Conservation (phyloP, 2,888 invertebrate genomes). For the Tenthredo notha region DNA sequence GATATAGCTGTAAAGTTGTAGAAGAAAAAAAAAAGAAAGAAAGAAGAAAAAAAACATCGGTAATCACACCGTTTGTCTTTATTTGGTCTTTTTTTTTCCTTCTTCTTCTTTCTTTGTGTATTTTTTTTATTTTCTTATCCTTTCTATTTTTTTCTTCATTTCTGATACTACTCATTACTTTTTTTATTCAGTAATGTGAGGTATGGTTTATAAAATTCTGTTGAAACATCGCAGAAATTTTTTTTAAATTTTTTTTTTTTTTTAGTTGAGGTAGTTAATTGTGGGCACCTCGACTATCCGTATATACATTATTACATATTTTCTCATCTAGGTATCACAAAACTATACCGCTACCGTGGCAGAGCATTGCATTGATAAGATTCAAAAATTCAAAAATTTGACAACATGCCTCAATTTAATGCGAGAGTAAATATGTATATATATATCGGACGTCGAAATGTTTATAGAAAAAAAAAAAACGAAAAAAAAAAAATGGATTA, state of each 20-base stretch:
- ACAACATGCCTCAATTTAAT: too few species aligned
- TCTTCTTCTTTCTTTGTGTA: constrained; percentile 39
- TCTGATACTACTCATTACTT: background rate
- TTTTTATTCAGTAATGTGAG: constrained; percentile 59
- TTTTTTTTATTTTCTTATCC: constrained; percentile 54
- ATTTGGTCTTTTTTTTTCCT: constrained; percentile 55
- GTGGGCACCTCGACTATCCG: constrained; percentile 39
- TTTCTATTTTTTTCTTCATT: constrained; percentile 46
- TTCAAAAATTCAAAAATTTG: too few species aligned
- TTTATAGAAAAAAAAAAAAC: background rate
- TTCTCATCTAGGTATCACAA: background rate
- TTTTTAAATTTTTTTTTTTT: background rate
- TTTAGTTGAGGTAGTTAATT: constrained; percentile 48
- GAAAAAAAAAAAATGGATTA: background rate
- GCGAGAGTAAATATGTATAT: background rate
- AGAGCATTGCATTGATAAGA: too few species aligned
- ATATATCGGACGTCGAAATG: background rate
- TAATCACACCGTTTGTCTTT: constrained; percentile 56
- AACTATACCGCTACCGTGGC: background rate
- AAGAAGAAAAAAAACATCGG: constrained; percentile 47
- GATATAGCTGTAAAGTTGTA: background rate
- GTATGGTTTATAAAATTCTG: constrained; percentile 65
- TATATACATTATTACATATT: background rate
- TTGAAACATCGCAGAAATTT: constrained; percentile 64
- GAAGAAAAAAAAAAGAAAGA: background rate